Evolutionary conservation across 2,113 vertebrate genomes (phyloP).

Genomic region (Eidolon helvum): DNA sequence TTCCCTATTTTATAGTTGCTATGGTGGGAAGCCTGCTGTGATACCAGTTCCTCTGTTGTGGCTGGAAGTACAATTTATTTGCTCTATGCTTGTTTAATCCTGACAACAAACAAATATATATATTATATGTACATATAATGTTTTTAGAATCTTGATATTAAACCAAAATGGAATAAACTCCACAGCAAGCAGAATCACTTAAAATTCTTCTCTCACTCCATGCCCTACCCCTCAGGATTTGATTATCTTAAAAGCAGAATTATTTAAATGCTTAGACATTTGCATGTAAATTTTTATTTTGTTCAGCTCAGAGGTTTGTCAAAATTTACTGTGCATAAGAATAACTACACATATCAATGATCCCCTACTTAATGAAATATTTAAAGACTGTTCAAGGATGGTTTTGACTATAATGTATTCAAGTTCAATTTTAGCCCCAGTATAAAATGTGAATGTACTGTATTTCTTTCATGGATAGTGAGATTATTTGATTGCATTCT

Average conservation of each 20-base stretch:
- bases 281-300: constrained; percentile 53
- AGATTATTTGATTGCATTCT: neutral
- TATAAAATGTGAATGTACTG: neutral
- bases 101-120: constrained; percentile 26
- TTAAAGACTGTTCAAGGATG: neutral
- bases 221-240: neutral
- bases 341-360: constrained; percentile 28
- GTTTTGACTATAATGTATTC: neutral
- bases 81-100: constrained; percentile 24
- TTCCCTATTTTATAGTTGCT: neutral
- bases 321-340: constrained; percentile 27
- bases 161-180: constrained; percentile 26
- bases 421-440: neutral
- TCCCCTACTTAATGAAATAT: neutral
- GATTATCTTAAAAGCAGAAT: constrained; percentile 31
- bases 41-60: neutral
- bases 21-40: neutral
- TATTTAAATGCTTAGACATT: neutral
- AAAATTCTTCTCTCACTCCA: neutral
- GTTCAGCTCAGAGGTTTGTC: neutral
- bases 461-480: neutral
- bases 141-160: constrained; percentile 26
- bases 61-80: constrained; percentile 13
- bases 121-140: neutral
- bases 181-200: constrained; percentile 4